Evolutionary conservation across 2,113 vertebrate genomes (phyloP).

Genomic region (Alosa alosa): DNA sequence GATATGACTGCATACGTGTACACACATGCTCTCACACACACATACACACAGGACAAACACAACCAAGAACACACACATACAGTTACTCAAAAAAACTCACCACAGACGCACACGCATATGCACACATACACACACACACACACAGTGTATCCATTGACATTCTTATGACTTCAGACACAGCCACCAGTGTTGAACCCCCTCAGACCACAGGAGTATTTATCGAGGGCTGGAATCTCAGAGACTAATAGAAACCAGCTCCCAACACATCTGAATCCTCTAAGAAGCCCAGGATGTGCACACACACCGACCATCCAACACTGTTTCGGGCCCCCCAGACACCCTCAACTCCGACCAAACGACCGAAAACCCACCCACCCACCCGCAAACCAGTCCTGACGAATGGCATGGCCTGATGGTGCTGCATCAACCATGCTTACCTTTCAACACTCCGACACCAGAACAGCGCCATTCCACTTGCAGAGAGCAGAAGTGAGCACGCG

Average conservation of each 20-base stretch:
- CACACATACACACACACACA: slow-evolving; percentile 17
- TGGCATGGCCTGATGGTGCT: not conserved
- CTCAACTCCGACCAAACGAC: not conserved
- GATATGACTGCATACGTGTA: not conserved
- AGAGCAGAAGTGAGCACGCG: not conserved
- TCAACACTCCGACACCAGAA: not conserved
- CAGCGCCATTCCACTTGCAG: not conserved
- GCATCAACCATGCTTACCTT: not conserved
- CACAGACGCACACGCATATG: slow-evolving; percentile 4
- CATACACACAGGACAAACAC: not conserved
- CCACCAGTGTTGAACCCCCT: slow-evolving; percentile 48
- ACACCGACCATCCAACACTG: slow-evolving; percentile 42
- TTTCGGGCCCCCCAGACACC: not conserved
- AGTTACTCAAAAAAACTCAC: not conserved
- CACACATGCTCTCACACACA: not conserved
- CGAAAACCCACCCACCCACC: not conserved
- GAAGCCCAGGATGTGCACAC: slow-evolving; percentile 41
- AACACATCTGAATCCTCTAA: slow-evolving; percentile 68
- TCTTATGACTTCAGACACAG: slow-evolving; percentile 13
- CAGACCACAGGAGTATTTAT: slow-evolving; percentile 69
- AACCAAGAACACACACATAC: not conserved
- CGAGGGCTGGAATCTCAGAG: slow-evolving; percentile 62
- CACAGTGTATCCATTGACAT: slow-evolving; percentile 17
- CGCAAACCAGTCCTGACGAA: not conserved
- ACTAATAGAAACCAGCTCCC: slow-evolving; percentile 72